phyloP scores from a whole-genome alignment of 2,113 vertebrate genomes.

The Melospiza georgiana region DNA sequence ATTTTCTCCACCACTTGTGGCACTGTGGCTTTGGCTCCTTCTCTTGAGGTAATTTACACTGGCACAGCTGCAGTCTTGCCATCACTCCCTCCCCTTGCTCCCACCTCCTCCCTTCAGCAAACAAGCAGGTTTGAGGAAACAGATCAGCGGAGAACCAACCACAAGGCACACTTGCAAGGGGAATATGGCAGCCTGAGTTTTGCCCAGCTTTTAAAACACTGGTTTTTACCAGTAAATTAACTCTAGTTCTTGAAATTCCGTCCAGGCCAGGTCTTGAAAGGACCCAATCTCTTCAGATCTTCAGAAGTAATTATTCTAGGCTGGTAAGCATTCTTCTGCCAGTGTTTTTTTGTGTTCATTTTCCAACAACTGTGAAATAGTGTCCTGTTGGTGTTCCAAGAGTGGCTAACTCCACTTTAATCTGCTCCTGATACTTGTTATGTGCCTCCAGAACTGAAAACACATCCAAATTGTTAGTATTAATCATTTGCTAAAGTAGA shows the following conservation, averaged over 20 bases:
- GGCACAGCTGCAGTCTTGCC: background rate
- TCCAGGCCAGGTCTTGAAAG: background rate
- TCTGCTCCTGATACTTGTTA: background rate
- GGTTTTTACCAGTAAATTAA: background rate
- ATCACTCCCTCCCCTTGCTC: background rate
- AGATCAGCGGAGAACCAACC: background rate
- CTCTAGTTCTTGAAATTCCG: background rate
- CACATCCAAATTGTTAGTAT: background rate
- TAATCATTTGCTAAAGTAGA: background rate
- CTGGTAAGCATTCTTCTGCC: background rate
- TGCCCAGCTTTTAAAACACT: background rate
- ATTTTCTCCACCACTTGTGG: background rate
- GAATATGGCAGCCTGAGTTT: background rate
- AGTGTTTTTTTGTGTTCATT: background rate
- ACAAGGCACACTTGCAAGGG: fast-evolving
- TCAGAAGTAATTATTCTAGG: background rate
- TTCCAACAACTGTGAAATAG: background rate
- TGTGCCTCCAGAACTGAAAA: background rate
- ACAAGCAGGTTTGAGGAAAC: background rate
- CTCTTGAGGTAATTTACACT: background rate
- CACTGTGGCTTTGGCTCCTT: background rate
- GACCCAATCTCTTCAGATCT: background rate
- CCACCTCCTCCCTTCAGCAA: background rate
- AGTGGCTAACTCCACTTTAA: background rate
- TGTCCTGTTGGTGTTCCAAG: background rate